phyloP scores from a whole-genome alignment of 1,140 invertebrate genomes.

The Rhynchophorus ferrugineus region DNA sequence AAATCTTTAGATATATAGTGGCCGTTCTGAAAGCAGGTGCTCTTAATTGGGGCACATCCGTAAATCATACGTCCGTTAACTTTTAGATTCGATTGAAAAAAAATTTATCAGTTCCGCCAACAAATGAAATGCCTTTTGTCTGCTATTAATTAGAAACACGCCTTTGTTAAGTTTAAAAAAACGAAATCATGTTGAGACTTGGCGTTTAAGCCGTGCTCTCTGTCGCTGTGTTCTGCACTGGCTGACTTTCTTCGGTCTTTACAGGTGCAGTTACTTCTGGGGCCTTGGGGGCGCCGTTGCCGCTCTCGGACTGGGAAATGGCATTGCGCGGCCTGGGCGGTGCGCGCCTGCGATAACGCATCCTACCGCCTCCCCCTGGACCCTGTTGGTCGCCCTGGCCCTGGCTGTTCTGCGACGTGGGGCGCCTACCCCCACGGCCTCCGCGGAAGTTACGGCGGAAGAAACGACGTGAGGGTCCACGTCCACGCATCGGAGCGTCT shows the following conservation, averaged over 20 bases:
- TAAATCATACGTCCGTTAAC: slow-evolving; percentile 17
- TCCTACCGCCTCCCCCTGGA: slow-evolving; percentile 28
- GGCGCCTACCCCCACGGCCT: slow-evolving; percentile 48
- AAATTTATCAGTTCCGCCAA: slow-evolving; percentile 9
- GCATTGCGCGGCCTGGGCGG: slow-evolving; percentile 32
- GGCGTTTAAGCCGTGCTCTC: slow-evolving; percentile 49
- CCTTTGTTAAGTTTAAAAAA: slow-evolving; percentile 40
- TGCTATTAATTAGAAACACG: slow-evolving; percentile 39
- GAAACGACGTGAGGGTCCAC: slow-evolving; percentile 53
- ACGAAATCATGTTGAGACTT: slow-evolving; percentile 30
- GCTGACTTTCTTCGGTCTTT: slow-evolving; percentile 44
- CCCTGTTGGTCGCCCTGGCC: slow-evolving; percentile 25
- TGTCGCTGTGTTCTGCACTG: slow-evolving; percentile 48
- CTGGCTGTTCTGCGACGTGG: slow-evolving; percentile 31
- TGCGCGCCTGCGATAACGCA: slow-evolving; percentile 34
- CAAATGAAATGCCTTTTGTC: slow-evolving; percentile 41
- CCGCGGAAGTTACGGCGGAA: slow-evolving; percentile 57
- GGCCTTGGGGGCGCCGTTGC: slow-evolving; percentile 28
- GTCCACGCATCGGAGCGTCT: slow-evolving; percentile 42
- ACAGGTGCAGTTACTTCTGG: slow-evolving; percentile 32
- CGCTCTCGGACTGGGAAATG: slow-evolving; percentile 38
- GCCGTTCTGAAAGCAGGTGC: slow-evolving; percentile 21
- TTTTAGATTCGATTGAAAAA: background rate
- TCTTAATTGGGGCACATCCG: no score
- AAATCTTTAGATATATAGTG: slow-evolving; percentile 26